Evolutionary conservation across 1,140 invertebrate species (phyloP).

Genomic region (Sarcophaga bullata): DNA sequence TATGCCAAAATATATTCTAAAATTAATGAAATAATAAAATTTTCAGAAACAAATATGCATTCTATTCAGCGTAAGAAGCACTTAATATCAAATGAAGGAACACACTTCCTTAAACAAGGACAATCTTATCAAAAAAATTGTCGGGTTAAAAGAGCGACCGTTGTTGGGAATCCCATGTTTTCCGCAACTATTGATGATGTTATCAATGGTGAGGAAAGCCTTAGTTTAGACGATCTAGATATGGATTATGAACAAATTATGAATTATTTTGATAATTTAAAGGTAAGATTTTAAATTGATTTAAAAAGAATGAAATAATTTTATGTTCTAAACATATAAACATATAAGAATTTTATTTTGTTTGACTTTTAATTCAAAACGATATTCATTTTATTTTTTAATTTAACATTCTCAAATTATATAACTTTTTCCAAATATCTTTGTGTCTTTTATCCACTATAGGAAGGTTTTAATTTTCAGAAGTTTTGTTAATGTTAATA

Average conservation of each 20-base stretch:
- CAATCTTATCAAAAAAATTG: slow-evolving; percentile 29
- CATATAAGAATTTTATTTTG: neutral
- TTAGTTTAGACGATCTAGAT: slow-evolving; percentile 82
- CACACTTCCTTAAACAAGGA: slow-evolving; percentile 26
- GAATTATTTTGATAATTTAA: slow-evolving; percentile 97
- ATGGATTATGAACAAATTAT: slow-evolving; percentile 98
- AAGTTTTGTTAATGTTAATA: too few relatives aligned
- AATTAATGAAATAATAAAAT: too few relatives aligned
- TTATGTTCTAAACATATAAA: neutral
- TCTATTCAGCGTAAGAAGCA: neutral
- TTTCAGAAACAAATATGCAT: neutral
- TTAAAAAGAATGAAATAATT: neutral
- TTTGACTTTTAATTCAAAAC: neutral
- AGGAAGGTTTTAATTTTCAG: neutral
- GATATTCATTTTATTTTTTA: neutral
- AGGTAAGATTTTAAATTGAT: slow-evolving; percentile 69
- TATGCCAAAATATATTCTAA: too few relatives aligned
- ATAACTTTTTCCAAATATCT: neutral
- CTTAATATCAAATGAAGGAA: slow-evolving; percentile 44
- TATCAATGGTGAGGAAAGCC: slow-evolving; percentile 67
- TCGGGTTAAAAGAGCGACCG: slow-evolving; percentile 79
- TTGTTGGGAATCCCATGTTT: slow-evolving; percentile 90
- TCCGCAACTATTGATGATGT: slow-evolving; percentile 68
- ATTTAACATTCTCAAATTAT: neutral
- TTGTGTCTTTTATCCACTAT: neutral